These are phyloP conservation scores for Zygogramma bicolorata DNA, from an alignment of 2,888 invertebrate genomes.

Conservation along the genomic window DNA sequence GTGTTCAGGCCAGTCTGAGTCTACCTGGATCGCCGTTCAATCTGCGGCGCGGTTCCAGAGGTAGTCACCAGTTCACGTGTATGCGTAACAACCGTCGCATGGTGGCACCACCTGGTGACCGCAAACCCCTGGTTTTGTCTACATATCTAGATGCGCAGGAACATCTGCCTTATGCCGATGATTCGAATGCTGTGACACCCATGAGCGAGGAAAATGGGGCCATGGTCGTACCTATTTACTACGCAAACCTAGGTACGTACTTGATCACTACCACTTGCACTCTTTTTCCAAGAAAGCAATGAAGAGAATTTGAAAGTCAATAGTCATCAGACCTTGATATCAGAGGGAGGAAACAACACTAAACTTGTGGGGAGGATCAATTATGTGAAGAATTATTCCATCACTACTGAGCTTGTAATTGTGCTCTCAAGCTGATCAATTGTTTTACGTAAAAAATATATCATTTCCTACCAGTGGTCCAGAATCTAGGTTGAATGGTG, in stretches of 20 bases:
- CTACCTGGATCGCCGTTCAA: slow-evolving; percentile 98
- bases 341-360: too few relatives aligned
- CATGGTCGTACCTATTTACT: slow-evolving; percentile 92
- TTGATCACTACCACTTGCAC: slow-evolving; percentile 15
- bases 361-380: too few relatives aligned
- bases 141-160: slow-evolving; percentile 95
- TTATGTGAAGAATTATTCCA: too few relatives aligned
- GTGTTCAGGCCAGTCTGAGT: slow-evolving; percentile 91
- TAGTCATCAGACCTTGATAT: too few relatives aligned
- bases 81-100: slow-evolving; percentile 86
- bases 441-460: too few relatives aligned
- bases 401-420: too few relatives aligned
- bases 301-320: slow-evolving; percentile 4
- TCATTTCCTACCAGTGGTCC: neutral
- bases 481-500: too few relatives aligned
- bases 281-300: slow-evolving; percentile 15
- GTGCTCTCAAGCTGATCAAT: too few relatives aligned
- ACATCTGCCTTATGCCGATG: slow-evolving; percentile 96
- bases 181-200: slow-evolving; percentile 96
- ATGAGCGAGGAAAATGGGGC: slow-evolving; percentile 98
- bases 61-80: slow-evolving; percentile 90
- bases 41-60: slow-evolving; percentile 88
- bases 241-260: slow-evolving; percentile 81
- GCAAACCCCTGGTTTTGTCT: slow-evolving; percentile 93
- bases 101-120: slow-evolving; percentile 84